A percentile compares a stretch with the other conserved stretches of the same genome.
Evolutionary conservation across 2,797 vertebrate genomes (phyloP).

Genomic region (Hoplostethus mediterraneus): DNA sequence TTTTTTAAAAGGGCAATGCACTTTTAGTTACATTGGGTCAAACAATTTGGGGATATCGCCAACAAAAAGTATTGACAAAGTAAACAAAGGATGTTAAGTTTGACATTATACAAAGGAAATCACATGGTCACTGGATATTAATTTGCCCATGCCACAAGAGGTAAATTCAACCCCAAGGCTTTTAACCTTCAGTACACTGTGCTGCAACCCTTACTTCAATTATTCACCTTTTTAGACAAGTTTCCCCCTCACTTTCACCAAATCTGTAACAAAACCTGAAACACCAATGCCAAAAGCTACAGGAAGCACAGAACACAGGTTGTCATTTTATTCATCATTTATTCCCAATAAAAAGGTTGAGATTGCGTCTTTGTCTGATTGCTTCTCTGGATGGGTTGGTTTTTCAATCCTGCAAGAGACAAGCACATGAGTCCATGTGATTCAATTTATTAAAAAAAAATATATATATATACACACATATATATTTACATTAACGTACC

Average conservation of each 20-base stretch:
- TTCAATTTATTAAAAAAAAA: not conserved
- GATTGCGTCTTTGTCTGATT: not conserved
- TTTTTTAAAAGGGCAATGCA: conserved; percentile 36
- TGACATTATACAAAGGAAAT: not conserved
- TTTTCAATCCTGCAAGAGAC: conserved; percentile 54
- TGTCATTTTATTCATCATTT: conserved; percentile 35
- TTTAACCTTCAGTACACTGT: not conserved
- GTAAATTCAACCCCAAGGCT: not conserved
- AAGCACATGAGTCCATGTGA: not conserved
- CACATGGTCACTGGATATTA: not conserved
- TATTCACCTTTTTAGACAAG: no score
- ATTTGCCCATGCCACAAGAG: not conserved
- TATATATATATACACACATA: no score
- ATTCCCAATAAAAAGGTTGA: conserved; percentile 31
- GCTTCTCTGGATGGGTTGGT: not conserved
- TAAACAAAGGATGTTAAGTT: not conserved
- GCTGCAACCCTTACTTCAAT: not conserved
- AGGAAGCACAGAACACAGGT: conserved; percentile 1
- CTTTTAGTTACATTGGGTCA: conserved; percentile 10
- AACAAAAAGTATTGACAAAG: not conserved
- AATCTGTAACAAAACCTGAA: no score
- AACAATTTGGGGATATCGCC: not conserved
- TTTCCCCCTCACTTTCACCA: no score
- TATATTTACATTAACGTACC: no score
- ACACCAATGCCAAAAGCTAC: not conserved